Percentiles rank a stretch among this genome's conserved stretches.
phyloP scores from a whole-genome alignment of 2,113 vertebrate genomes.

The Corythornis vintsioides region DNA sequence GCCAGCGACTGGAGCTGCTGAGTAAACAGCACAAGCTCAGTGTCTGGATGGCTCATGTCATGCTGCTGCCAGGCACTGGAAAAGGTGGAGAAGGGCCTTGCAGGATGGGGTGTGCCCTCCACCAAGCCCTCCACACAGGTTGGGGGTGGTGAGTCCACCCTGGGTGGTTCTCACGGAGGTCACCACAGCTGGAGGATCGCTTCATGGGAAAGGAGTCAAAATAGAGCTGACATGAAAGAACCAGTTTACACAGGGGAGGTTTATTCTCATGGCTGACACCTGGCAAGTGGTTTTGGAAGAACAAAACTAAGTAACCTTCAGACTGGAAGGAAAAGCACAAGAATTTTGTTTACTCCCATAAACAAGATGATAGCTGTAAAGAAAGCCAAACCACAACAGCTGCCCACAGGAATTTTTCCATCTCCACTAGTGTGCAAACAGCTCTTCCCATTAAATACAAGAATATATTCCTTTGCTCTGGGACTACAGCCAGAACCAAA shows the following conservation, averaged over 20 bases:
- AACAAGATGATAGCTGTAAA: not conserved
- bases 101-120: not conserved
- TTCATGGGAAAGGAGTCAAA: not conserved
- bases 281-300: conserved; percentile 28
- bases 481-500: not conserved
- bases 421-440: not conserved
- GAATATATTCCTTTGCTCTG: not conserved
- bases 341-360: not conserved
- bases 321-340: not conserved
- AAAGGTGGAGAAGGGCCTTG: not conserved
- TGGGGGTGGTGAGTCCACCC: no score
- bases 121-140: not conserved
- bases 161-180: not conserved
- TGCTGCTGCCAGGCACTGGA: not conserved
- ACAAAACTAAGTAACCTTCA: not conserved
- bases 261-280: conserved; percentile 66
- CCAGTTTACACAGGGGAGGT: not conserved
- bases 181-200: not conserved
- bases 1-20: not conserved
- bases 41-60: rapidly evolving
- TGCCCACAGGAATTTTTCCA: not conserved
- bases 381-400: conserved; percentile 17
- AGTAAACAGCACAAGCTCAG: not conserved
- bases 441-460: not conserved
- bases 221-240: not conserved